Percentiles rank a stretch among this genome's conserved stretches.
Conservation (phyloP, 1,140 invertebrate genomes). For the Whitmania pigra region DNA sequence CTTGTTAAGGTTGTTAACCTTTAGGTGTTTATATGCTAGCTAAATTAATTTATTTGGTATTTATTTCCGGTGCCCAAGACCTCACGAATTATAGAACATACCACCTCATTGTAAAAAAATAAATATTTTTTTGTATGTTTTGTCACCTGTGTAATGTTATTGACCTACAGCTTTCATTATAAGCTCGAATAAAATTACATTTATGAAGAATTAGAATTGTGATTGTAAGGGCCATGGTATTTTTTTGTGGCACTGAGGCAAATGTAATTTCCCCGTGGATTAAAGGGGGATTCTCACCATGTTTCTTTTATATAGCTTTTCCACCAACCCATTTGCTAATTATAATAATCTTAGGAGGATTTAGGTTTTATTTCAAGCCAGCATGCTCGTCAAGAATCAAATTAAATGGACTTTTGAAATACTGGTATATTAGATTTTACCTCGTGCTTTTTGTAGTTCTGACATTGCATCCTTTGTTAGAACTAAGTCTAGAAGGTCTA, state of each 20-base stretch:
- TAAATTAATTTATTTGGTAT: too few species aligned
- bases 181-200: too few species aligned
- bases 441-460: slow-evolving; percentile 30
- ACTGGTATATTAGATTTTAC: slow-evolving; percentile 57
- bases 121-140: too few species aligned
- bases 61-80: too few species aligned
- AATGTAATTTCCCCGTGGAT: slow-evolving; percentile 62
- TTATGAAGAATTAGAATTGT: too few species aligned
- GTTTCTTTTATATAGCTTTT: slow-evolving; percentile 75
- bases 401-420: slow-evolving; percentile 50
- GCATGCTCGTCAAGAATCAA: slow-evolving; percentile 67
- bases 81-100: too few species aligned
- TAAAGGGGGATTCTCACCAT: slow-evolving; percentile 74
- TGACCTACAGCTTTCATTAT: too few species aligned
- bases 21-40: too few species aligned
- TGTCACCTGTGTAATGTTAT: too few species aligned
- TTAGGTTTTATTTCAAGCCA: slow-evolving; percentile 68
- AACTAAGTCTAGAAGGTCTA: slow-evolving; percentile 29
- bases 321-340: slow-evolving; percentile 57
- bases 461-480: slow-evolving; percentile 28
- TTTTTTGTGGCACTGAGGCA: slow-evolving; percentile 67
- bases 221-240: slow-evolving; percentile 22
- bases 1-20: too few species aligned
- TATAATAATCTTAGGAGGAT: slow-evolving; percentile 62
- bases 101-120: too few species aligned